Percentiles rank a stretch among this genome's conserved stretches.
Evolutionary conservation across 2,888 invertebrate species (phyloP).

Genomic region (Rhagophthalmus giganteus): DNA sequence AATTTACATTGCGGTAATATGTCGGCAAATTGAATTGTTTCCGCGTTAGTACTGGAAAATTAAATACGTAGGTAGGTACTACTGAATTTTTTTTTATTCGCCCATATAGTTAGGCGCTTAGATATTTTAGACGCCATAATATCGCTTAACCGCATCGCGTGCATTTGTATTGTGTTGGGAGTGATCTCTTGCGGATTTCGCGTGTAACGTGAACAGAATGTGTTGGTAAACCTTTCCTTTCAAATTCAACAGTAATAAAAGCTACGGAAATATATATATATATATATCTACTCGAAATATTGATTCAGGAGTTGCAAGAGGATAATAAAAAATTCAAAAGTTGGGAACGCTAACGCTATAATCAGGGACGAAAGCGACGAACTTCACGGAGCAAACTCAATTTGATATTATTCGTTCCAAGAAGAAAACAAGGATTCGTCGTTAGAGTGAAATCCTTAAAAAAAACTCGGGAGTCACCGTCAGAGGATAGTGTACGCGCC

Average conservation of each 20-base stretch:
- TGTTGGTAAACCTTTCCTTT: background rate
- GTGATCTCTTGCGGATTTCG: background rate
- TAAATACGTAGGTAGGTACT: too few relatives aligned
- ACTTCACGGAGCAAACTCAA: conserved; percentile 25
- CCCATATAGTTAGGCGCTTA: too few relatives aligned
- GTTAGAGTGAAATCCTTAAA: too few relatives aligned
- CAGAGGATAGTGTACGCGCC: conserved; percentile 1
- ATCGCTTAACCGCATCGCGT: too few relatives aligned
- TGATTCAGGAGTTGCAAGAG: conserved; percentile 26
- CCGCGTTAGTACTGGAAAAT: too few relatives aligned
- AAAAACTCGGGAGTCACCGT: too few relatives aligned
- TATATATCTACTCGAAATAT: conserved; percentile 29
- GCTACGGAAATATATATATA: conserved; percentile 7
- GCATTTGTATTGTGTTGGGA: too few relatives aligned
- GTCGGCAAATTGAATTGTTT: too few relatives aligned
- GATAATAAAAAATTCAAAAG: conserved; percentile 33
- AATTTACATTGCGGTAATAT: too few relatives aligned
- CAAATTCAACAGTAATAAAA: conserved; percentile 2
- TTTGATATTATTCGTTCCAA: conserved; percentile 25
- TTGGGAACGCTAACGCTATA: conserved; percentile 22
- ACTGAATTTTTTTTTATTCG: too few relatives aligned
- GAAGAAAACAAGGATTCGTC: too few relatives aligned
- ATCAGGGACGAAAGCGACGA: conserved; percentile 22
- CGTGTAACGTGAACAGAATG: background rate
- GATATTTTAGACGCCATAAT: too few relatives aligned